Percentiles rank a stretch among this genome's conserved stretches.
Conservation (phyloP, 2,113 vertebrate genomes). For the Osmerus mordax region DNA sequence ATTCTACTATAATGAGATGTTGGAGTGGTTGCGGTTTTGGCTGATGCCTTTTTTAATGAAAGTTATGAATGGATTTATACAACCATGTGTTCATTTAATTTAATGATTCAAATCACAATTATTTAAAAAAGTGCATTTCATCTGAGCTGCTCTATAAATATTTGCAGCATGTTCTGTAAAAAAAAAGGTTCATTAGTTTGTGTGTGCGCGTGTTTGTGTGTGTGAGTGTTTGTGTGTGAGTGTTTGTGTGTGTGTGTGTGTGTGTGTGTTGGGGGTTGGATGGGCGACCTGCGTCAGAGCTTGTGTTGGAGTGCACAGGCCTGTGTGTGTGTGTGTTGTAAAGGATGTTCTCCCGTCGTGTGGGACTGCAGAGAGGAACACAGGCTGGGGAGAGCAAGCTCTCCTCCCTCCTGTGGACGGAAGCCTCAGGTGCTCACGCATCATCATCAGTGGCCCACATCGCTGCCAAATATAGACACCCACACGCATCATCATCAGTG, state of each 20-base stretch:
- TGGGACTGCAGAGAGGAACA: no score
- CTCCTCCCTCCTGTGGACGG: slow-evolving; percentile 19
- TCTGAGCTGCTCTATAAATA: neutral
- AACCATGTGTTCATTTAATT: slow-evolving; percentile 13
- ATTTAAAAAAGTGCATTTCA: slow-evolving; percentile 13
- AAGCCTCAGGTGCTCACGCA: slow-evolving; percentile 60
- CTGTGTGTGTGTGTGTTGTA: no score
- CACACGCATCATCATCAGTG: slow-evolving; percentile 48
- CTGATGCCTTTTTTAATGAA: neutral
- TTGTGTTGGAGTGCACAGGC: no score
- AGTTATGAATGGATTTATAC: slow-evolving; percentile 4
- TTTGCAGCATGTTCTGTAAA: no score
- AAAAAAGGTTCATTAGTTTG: no score
- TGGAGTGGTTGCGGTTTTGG: neutral
- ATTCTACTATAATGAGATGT: neutral
- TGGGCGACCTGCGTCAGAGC: neutral
- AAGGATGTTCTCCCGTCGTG: no score
- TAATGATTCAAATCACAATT: neutral
- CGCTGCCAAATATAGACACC: slow-evolving; percentile 51
- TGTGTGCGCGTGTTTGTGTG: no score
- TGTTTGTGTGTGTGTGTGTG: neutral
- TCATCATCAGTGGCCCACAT: slow-evolving; percentile 50
- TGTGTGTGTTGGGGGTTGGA: neutral
- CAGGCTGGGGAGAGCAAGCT: neutral
- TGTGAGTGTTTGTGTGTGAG: no score